Percentiles rank a stretch among this genome's conserved stretches.
Evolutionary conservation across 2,797 vertebrate genomes (phyloP).

Genomic region (Gallinago stenura): DNA sequence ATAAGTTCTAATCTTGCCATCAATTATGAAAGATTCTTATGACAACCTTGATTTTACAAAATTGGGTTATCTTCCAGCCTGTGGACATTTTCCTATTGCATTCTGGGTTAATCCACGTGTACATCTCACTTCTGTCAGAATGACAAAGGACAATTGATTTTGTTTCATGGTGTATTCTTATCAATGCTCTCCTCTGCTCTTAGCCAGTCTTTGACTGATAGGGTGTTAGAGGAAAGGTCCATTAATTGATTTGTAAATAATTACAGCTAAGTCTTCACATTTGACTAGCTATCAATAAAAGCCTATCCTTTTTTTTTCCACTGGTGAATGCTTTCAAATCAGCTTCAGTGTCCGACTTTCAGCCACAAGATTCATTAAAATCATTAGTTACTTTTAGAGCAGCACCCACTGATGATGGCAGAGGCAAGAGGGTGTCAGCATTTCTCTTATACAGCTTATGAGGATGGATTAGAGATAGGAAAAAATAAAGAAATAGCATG

Average conservation of each 20-base stretch:
- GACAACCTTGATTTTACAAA: slow-evolving; percentile 69
- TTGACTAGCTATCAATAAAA: slow-evolving; percentile 63
- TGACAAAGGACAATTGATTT: slow-evolving; percentile 77
- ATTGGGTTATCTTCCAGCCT: slow-evolving; percentile 65
- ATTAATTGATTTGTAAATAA: slow-evolving; percentile 81
- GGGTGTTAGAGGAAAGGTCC: slow-evolving; percentile 69
- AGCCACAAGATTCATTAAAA: slow-evolving; percentile 61
- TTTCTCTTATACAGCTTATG: not conserved
- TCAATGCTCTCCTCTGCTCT: slow-evolving; percentile 60
- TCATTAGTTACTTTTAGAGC: slow-evolving; percentile 44
- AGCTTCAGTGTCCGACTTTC: slow-evolving; percentile 43
- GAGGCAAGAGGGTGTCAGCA: slow-evolving; percentile 31
- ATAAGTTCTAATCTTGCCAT: slow-evolving; percentile 35
- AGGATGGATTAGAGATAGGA: not conserved
- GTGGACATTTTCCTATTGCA: slow-evolving; percentile 54
- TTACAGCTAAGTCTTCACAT: slow-evolving; percentile 74
- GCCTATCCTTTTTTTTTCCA: slow-evolving; percentile 60
- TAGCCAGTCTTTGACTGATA: slow-evolving; percentile 69
- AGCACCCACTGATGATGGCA: not conserved
- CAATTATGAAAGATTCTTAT: slow-evolving; percentile 27
- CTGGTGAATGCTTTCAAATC: slow-evolving; percentile 72
- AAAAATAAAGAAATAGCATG: not conserved
- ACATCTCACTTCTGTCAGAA: slow-evolving; percentile 74
- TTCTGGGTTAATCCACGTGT: slow-evolving; percentile 67
- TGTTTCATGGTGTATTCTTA: slow-evolving; percentile 67